Evolutionary conservation across 2,797 vertebrate genomes (phyloP).

Genomic region (Enoplosus armatus): DNA sequence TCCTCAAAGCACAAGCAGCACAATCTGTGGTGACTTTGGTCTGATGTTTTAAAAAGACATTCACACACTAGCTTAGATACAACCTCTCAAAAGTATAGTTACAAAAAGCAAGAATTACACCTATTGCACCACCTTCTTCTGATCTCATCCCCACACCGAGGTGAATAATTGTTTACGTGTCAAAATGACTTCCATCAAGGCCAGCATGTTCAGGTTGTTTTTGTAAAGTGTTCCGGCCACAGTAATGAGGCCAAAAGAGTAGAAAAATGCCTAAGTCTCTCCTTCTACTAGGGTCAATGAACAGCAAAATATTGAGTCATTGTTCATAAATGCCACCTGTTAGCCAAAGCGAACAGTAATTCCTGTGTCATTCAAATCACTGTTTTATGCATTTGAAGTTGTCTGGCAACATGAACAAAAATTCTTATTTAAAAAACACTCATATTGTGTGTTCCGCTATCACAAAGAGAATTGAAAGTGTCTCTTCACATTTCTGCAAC

Average conservation of each 20-base stretch:
- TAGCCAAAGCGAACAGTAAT: neutral
- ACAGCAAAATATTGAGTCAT: neutral
- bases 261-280: neutral
- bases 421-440: too few relatives aligned
- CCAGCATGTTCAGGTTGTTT: neutral
- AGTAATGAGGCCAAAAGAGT: neutral
- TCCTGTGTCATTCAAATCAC: neutral
- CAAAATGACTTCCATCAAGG: neutral
- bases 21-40: slow-evolving; percentile 71
- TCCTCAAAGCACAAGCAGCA: slow-evolving; percentile 81
- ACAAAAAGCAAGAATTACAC: slow-evolving; percentile 2
- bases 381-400: neutral
- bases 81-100: neutral
- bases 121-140: neutral
- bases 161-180: slow-evolving; percentile 6
- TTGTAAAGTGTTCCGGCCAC: neutral
- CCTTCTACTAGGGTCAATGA: neutral
- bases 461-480: neutral
- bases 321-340: neutral
- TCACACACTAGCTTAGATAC: slow-evolving; percentile 11
- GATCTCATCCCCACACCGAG: neutral
- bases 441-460: neutral
- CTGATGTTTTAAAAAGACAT: slow-evolving; percentile 44
- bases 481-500: slow-evolving; percentile 7
- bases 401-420: neutral